phyloP scores from a whole-genome alignment of 1,140 invertebrate genomes.

The Drosophila sulfurigaster region DNA sequence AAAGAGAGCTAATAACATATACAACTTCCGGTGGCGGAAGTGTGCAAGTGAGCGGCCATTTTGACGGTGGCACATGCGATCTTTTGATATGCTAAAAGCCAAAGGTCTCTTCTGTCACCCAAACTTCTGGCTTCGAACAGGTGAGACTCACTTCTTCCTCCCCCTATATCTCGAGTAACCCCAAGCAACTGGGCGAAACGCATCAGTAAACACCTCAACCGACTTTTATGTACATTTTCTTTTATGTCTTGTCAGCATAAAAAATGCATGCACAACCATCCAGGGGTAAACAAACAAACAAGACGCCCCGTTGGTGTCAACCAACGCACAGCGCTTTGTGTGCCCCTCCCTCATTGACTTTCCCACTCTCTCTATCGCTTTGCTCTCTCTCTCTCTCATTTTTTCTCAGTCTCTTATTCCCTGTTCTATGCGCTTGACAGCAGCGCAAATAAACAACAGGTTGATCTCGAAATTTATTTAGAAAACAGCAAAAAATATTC shows the following conservation, averaged over 20 bases:
- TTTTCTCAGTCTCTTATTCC: background rate
- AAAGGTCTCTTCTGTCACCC: constrained; percentile 33
- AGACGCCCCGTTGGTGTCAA: constrained; percentile 56
- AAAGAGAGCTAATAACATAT: constrained; percentile 75
- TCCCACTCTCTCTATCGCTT: background rate
- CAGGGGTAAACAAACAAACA: constrained; percentile 70
- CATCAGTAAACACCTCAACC: constrained; percentile 75
- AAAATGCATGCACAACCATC: constrained; percentile 73
- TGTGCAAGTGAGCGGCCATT: constrained; percentile 77
- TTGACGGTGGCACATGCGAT: constrained; percentile 43
- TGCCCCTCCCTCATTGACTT: constrained; percentile 1
- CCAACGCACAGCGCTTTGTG: constrained; percentile 45
- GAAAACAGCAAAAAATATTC: constrained; percentile 21
- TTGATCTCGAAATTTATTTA: constrained; percentile 64
- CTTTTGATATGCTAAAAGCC: constrained; percentile 70
- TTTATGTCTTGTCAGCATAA: constrained; percentile 78
- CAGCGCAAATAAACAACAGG: constrained; percentile 61
- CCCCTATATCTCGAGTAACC: background rate
- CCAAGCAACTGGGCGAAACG: constrained; percentile 63
- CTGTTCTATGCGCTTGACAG: constrained; percentile 46
- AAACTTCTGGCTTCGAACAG: constrained; percentile 14
- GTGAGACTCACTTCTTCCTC: background rate
- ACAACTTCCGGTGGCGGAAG: constrained; percentile 75
- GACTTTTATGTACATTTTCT: constrained; percentile 76
- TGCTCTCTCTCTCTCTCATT: background rate